Conservation (phyloP, 1,140 invertebrate species). For the Ditylenchus dipsaci region DNA sequence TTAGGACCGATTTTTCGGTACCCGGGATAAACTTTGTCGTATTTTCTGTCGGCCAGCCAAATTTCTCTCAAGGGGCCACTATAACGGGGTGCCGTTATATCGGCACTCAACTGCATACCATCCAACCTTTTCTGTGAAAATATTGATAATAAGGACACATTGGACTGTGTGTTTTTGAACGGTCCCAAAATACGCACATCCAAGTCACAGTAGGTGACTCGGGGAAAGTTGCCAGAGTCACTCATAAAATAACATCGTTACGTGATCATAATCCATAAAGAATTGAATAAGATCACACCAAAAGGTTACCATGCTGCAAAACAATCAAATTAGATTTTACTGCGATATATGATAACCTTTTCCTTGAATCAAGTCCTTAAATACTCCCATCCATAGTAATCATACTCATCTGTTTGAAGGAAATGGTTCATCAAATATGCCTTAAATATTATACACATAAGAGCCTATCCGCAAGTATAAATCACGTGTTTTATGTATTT, state of each 20-base stretch:
- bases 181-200: conserved; percentile 51
- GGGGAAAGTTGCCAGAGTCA: conserved; percentile 58
- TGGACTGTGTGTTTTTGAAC: conserved; percentile 59
- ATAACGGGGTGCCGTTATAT: too few species aligned
- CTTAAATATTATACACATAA: conserved; percentile 28
- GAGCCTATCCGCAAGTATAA: neutral
- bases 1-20: too few species aligned
- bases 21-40: neutral
- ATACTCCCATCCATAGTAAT: conserved; percentile 43
- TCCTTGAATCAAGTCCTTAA: conserved; percentile 47
- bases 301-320: conserved; percentile 1
- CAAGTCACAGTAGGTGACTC: conserved; percentile 59
- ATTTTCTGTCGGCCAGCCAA: neutral
- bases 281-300: neutral
- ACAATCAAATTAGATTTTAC: neutral
- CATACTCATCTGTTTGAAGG: conserved; percentile 60
- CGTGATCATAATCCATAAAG: conserved; percentile 39
- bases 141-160: conserved; percentile 60
- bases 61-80: too few species aligned
- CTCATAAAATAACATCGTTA: neutral
- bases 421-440: conserved; percentile 63
- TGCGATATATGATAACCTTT: conserved; percentile 28
- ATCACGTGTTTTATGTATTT: too few species aligned
- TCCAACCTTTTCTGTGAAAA: conserved; percentile 59
- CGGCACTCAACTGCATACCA: too few species aligned